Conservation (phyloP, 2,797 vertebrate genomes). For the Limosa lapponica region DNA sequence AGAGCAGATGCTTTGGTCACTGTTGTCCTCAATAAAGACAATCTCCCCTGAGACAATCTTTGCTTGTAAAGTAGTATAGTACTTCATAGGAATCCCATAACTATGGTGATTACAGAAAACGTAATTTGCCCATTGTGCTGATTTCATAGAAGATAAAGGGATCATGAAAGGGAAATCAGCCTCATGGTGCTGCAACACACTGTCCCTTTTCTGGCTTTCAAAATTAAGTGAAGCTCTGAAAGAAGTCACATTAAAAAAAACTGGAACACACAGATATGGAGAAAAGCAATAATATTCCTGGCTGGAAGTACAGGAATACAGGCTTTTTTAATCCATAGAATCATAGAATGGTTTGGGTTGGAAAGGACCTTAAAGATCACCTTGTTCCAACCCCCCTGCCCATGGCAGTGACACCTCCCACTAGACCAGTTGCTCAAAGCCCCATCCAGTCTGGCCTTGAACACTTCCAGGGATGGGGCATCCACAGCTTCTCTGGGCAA, state of each 20-base stretch:
- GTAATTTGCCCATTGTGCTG: neutral
- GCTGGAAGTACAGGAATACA: neutral
- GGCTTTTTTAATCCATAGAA: neutral
- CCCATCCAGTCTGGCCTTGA: neutral
- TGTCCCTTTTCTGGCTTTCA: neutral
- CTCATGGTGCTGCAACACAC: neutral
- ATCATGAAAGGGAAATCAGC: neutral
- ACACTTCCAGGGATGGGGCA: neutral
- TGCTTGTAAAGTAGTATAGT: neutral
- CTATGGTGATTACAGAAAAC: neutral
- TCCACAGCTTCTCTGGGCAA: neutral
- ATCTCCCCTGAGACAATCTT: neutral
- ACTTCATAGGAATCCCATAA: neutral
- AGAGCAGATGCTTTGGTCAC: neutral
- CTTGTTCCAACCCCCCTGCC: neutral
- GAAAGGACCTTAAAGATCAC: neutral
- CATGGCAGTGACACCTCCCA: neutral
- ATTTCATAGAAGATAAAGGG: neutral
- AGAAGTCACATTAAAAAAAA: neutral
- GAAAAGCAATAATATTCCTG: neutral
- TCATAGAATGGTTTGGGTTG: neutral
- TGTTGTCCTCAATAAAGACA: neutral
- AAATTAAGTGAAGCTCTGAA: neutral
- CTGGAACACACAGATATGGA: neutral
- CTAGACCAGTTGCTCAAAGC: neutral